phyloP scores from a whole-genome alignment of 2,797 vertebrate species.

The Natrix natrix region DNA sequence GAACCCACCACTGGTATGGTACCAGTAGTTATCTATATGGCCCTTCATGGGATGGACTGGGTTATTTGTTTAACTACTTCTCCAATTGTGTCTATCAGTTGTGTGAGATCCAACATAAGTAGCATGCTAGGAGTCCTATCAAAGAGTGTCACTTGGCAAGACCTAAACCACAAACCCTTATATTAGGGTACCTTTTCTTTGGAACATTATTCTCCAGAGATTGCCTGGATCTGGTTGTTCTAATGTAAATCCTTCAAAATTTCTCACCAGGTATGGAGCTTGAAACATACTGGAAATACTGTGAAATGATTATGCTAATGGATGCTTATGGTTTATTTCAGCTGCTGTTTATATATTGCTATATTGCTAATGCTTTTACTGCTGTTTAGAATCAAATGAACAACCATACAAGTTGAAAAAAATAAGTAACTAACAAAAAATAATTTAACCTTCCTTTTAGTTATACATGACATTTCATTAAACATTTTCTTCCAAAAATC shows the following conservation, averaged over 20 bases:
- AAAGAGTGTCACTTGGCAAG: neutral
- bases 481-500: neutral
- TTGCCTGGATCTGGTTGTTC: neutral
- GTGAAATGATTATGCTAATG: neutral
- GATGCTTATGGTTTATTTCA: neutral
- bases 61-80: neutral
- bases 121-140: neutral
- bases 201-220: neutral
- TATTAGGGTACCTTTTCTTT: neutral
- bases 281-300: neutral
- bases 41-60: neutral
- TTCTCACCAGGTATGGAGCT: neutral
- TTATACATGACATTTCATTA: neutral
- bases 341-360: neutral
- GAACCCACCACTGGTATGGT: no score
- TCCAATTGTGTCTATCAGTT: neutral
- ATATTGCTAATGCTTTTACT: neutral
- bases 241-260: neutral
- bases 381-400: neutral
- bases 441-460: neutral
- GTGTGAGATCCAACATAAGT: neutral
- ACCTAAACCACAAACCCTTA: neutral
- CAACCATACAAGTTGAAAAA: neutral
- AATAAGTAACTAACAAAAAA: neutral
- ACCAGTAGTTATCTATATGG: neutral